Evolutionary conservation across 37 sponge, comb jelly and placozoan genomes (phyloP).

Genomic region (Chondrilla cf. caribensis): DNA sequence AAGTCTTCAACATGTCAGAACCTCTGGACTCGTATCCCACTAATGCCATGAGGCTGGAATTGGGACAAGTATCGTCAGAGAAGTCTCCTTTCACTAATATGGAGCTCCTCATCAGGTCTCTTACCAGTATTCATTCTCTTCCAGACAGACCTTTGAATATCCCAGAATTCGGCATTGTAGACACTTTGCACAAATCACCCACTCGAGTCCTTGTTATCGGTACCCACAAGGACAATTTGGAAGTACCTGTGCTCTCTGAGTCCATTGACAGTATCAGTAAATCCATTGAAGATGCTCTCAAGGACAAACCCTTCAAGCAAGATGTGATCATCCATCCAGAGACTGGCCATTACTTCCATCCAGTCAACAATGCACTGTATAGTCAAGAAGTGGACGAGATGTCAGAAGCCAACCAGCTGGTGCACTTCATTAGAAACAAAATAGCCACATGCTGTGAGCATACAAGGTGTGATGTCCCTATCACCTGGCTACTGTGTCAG

Average conservation of each 20-base stretch:
- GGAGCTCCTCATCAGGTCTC: neutral
- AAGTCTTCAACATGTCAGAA: conserved; percentile 1
- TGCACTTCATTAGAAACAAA: neutral
- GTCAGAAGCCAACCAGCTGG: neutral
- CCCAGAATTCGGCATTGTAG: too few relatives aligned
- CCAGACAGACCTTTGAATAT: too few relatives aligned
- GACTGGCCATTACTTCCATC: neutral
- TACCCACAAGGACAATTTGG: neutral
- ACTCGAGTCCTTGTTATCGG: neutral
- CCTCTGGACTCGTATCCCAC: neutral
- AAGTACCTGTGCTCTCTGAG: neutral
- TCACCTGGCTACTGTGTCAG: neutral
- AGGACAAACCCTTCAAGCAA: neutral
- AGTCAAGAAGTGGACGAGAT: neutral
- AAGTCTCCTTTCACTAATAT: conserved; percentile 1
- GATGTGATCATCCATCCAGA: neutral
- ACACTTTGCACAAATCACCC: neutral
- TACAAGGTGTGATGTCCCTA: neutral
- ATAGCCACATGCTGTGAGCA: neutral
- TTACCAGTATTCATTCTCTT: neutral
- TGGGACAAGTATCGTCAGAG: too few relatives aligned
- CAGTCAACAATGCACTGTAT: neutral
- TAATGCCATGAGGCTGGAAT: neutral
- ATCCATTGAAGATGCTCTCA: neutral
- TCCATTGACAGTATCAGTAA: neutral